Evolutionary conservation across 2,888 invertebrate species (phyloP), one percentile per base, ranked within the genome.

Genomic region (Lasioglossum oenotherae): DNA sequence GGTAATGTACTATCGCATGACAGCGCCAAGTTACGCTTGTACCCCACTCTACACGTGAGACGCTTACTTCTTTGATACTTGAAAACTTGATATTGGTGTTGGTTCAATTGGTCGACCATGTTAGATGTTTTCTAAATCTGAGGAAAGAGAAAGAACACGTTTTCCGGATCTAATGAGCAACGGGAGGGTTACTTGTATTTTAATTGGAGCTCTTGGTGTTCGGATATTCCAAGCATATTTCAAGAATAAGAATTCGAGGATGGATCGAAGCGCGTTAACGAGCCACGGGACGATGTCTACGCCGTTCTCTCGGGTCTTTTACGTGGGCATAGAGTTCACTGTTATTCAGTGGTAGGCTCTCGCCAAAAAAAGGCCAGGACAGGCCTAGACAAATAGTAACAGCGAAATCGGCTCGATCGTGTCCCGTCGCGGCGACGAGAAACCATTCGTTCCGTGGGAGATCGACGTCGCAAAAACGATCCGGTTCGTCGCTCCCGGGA

Each of bases 331-430:
- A 0, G 41, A 69, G 71, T 88, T 67, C 83, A 49, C 79, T 79
- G 83, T 53, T 38, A 49, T 74, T 75, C 78, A 60, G 19, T 41
- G 53, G 35, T 27, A 38, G 35, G 31, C 10, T 19, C 74, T n/a
- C 35, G 19, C 83, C 84, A 85, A 85, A 83, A 83, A 83, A 85
- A 83, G 84, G 84, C 57, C 60, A 35, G 44, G 46, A 41, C 64
- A 49, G 78, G 44, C 35, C 53, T 83, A 85, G 79, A 57, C 75
- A 74, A 83, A 85, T 75, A 67, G 72, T 41, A 27, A 44, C 23
- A 38, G 41, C 75, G 31, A 23, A 46, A 23, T 57, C 74, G 64
- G 38, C 41, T 57, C 38, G 74, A 57, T 71, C 69, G 53, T 53
- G 53, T 10, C 1, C 53, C 53, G 23, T 57, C 57, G 57, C 57